Percentiles rank a stretch among this genome's conserved stretches.
phyloP scores from a whole-genome alignment of 1,140 invertebrate genomes.

The Zaprionus gabonicus region DNA sequence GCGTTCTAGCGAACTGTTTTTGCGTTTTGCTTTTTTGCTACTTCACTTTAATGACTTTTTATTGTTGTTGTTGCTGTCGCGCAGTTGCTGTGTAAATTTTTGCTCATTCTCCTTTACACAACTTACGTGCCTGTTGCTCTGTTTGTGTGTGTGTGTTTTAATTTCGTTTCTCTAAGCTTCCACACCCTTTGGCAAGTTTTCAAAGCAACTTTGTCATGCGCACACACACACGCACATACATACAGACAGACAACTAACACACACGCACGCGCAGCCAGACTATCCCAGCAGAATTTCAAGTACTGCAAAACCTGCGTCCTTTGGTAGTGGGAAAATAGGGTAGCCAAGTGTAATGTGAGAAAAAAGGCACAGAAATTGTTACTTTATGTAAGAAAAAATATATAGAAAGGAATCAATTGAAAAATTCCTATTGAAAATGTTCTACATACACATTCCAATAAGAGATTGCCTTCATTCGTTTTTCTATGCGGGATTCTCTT shows the following conservation, averaged over 20 bases:
- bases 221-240: conserved; percentile 13
- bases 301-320: background rate
- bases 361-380: background rate
- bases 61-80: conserved; percentile 31
- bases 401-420: background rate
- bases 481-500: background rate
- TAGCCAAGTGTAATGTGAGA: background rate
- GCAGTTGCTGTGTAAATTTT: conserved; percentile 46
- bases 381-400: no score
- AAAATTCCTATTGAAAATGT: background rate
- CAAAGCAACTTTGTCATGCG: conserved; percentile 43
- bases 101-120: conserved; percentile 54
- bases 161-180: conserved; percentile 46
- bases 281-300: conserved; percentile 2
- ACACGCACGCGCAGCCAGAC: conserved; percentile 15
- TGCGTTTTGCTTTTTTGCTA: conserved; percentile 27
- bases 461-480: background rate
- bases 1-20: conserved; percentile 36
- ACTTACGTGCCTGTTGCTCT: conserved; percentile 39
- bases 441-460: background rate
- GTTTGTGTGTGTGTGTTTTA: conserved; percentile 32
- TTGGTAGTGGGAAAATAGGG: background rate
- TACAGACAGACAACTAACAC: conserved; percentile 3
- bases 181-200: conserved; percentile 75
- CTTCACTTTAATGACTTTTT: conserved; percentile 49